Percentiles rank a stretch among this genome's conserved stretches.
These are phyloP conservation scores for Drosophila nikananu DNA, from an alignment of 1,140 invertebrate genomes.

Conservation along the genomic window DNA sequence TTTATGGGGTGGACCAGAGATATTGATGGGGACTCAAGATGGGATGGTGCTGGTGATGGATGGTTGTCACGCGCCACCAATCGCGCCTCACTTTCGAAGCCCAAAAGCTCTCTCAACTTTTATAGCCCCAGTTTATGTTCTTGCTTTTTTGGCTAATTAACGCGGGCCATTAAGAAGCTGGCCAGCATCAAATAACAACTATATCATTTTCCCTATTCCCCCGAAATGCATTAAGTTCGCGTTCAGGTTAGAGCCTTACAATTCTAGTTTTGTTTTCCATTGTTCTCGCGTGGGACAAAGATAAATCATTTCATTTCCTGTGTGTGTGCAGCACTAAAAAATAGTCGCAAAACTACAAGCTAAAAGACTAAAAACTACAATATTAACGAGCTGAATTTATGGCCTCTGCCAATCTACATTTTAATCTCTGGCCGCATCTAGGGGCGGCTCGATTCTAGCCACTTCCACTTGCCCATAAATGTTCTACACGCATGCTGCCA, in stretches of 20 bases:
- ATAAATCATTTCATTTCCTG: conserved; percentile 73
- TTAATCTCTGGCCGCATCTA: conserved; percentile 47
- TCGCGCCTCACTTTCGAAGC: conserved; percentile 41
- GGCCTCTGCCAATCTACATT: conserved; percentile 63
- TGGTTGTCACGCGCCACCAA: conserved; percentile 48
- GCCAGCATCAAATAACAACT: conserved; percentile 49
- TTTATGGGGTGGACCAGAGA: conserved; percentile 3
- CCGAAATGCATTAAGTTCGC: conserved; percentile 55
- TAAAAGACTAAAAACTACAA: conserved; percentile 8
- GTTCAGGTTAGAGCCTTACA: conserved; percentile 36
- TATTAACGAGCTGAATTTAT: conserved; percentile 65
- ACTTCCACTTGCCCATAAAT: conserved; percentile 55
- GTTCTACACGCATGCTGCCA: conserved; percentile 48
- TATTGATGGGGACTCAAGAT: conserved; percentile 5
- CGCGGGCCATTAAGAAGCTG: conserved; percentile 48
- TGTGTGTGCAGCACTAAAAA: conserved; percentile 58
- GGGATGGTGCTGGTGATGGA: conserved; percentile 43
- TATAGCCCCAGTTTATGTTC: conserved; percentile 40
- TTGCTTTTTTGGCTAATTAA: conserved; percentile 58
- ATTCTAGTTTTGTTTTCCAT: conserved; percentile 60
- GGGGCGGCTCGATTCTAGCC: conserved; percentile 29
- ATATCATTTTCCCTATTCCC: conserved; percentile 52
- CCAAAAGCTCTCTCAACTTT: conserved; percentile 5
- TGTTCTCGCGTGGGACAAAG: conserved; percentile 44
- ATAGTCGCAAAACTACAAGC: conserved; percentile 35